These are phyloP conservation scores for Lates calcarifer DNA, from an alignment of 2,113 vertebrate genomes.

Conservation along the genomic window DNA sequence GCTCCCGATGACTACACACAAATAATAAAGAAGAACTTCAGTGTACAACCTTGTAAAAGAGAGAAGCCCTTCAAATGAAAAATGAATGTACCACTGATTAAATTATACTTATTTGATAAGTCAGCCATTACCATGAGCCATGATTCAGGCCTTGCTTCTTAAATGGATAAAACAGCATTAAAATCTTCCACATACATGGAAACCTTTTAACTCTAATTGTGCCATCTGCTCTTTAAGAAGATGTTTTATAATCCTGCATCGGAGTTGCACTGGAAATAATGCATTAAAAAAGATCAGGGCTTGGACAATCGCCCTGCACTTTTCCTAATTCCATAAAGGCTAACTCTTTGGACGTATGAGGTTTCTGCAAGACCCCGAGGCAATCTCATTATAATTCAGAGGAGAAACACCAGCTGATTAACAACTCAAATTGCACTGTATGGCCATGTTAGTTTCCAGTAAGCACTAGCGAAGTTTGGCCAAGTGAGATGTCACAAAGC, in stretches of 20 bases:
- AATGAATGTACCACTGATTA: not conserved
- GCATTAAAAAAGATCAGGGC: constrained; percentile 28
- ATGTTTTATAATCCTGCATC: constrained; percentile 45
- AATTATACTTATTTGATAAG: constrained; percentile 24
- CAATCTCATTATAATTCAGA: constrained; percentile 44
- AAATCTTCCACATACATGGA: constrained; percentile 17
- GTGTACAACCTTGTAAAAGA: not conserved
- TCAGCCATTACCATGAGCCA: not conserved
- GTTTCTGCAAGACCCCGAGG: constrained; percentile 38
- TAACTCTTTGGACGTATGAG: constrained; percentile 34
- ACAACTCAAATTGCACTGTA: constrained; percentile 19
- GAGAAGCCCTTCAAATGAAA: not conserved
- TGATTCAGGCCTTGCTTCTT: constrained; percentile 10
- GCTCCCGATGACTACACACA: not conserved
- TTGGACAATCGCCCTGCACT: constrained; percentile 18
- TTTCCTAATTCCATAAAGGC: constrained; percentile 31
- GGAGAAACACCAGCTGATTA: constrained; percentile 40
- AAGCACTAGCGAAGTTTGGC: constrained; percentile 12
- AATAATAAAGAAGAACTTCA: constrained; percentile 10
- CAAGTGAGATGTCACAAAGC: constrained; percentile 37
- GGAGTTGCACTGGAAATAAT: constrained; percentile 14
- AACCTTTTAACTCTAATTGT: constrained; percentile 57
- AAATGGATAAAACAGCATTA: constrained; percentile 18
- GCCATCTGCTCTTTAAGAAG: constrained; percentile 56
- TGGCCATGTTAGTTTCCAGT: constrained; percentile 11